Percentiles rank a stretch among this genome's conserved stretches.
Evolutionary conservation across 2,888 invertebrate species (phyloP).

Genomic region (Drosophila pegasa): DNA sequence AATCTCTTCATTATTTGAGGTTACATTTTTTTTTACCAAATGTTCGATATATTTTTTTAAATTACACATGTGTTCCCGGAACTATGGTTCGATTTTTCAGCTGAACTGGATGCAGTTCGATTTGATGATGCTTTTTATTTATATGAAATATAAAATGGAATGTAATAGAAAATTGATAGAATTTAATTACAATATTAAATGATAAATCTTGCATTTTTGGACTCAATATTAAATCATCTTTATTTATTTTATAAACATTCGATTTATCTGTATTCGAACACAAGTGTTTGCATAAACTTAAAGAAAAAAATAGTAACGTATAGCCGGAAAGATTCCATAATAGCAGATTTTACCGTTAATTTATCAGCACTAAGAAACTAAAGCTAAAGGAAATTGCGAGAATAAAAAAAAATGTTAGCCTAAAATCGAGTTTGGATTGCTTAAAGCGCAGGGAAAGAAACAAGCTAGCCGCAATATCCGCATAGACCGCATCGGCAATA

Average conservation of each 20-base stretch:
- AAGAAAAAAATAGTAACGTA: neutral
- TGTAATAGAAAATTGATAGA: too few species aligned
- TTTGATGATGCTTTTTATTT: neutral
- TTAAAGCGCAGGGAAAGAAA: slow-evolving; percentile 7
- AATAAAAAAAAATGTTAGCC: neutral
- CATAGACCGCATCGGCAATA: slow-evolving; percentile 33
- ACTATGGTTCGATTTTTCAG: neutral
- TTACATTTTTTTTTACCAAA: neutral
- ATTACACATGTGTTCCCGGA: slow-evolving; percentile 21
- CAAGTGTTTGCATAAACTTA: neutral
- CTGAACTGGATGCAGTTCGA: slow-evolving; percentile 6
- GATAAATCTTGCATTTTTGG: too few species aligned
- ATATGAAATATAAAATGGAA: too few species aligned
- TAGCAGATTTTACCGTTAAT: too few species aligned
- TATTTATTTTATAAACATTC: too few species aligned
- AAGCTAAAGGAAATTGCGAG: neutral
- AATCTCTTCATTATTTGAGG: too few species aligned
- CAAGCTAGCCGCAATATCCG: slow-evolving; percentile 12
- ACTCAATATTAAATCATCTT: too few species aligned
- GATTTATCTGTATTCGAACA: neutral
- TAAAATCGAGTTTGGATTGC: slow-evolving; percentile 10
- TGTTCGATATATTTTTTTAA: slow-evolving; percentile 29
- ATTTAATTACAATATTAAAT: too few species aligned
- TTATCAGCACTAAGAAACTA: neutral
- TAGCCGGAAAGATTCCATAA: neutral